Evolutionary conservation across 2,113 vertebrate species (phyloP).

Genomic region (Chloebia gouldiae): DNA sequence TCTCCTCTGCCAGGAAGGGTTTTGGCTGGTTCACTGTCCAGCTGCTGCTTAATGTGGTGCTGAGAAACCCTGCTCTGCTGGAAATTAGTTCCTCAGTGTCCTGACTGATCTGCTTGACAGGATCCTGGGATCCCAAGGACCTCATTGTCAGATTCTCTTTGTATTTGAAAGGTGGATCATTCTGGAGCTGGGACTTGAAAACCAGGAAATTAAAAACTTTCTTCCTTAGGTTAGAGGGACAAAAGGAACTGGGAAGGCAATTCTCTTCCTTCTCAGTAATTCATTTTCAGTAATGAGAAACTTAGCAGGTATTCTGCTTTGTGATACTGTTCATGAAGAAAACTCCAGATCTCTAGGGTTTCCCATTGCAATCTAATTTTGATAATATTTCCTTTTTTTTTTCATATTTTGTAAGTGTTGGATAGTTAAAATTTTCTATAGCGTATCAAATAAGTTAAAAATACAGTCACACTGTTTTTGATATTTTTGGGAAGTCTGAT

Average conservation of each 20-base stretch:
- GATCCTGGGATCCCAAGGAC: neutral
- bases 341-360: neutral
- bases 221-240: neutral
- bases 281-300: neutral
- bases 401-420: rapidly evolving
- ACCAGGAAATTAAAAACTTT: neutral
- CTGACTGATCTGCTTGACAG: neutral
- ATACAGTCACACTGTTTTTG: neutral
- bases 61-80: neutral
- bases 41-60: neutral
- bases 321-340: neutral
- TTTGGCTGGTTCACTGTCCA: neutral
- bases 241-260: neutral
- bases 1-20: neutral
- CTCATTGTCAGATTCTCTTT: neutral
- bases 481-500: neutral
- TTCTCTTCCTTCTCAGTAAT: neutral
- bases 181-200: neutral
- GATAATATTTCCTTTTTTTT: neutral
- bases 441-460: neutral
- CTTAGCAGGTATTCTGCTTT: neutral
- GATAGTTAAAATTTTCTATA: neutral
- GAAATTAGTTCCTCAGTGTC: neutral
- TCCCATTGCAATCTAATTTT: neutral
- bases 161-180: neutral